Conservation (phyloP, 2,797 vertebrate species). For the Macropus fuliginosus region DNA sequence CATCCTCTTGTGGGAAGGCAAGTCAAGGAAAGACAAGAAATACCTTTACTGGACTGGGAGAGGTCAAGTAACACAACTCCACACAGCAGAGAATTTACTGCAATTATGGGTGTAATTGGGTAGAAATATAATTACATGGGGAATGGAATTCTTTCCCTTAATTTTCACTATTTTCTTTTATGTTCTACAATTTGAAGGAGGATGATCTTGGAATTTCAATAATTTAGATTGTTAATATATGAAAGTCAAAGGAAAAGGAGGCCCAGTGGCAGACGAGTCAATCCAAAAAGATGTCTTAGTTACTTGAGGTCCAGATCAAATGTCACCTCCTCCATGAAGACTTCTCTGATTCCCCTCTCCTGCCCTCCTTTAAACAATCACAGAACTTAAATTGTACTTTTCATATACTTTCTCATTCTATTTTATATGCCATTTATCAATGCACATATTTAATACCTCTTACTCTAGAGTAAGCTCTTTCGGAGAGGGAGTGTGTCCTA, state of each 20-base stretch:
- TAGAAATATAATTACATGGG: background rate
- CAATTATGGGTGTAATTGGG: background rate
- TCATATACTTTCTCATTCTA: background rate
- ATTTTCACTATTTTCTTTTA: background rate
- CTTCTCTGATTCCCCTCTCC: background rate
- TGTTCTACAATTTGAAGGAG: background rate
- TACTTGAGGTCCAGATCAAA: background rate
- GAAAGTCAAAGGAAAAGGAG: background rate
- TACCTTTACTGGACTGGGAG: background rate
- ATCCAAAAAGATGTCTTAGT: background rate
- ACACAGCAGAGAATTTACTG: background rate
- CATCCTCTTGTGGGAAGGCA: background rate
- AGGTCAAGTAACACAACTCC: background rate
- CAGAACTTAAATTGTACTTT: background rate
- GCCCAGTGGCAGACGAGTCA: background rate
- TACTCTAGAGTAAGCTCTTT: background rate
- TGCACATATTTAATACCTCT: background rate
- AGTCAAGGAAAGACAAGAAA: background rate
- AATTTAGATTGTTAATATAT: background rate
- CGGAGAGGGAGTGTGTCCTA: background rate
- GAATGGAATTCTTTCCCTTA: background rate
- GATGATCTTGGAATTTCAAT: background rate
- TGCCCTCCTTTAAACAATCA: background rate
- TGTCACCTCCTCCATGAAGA: background rate
- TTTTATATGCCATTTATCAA: background rate